phyloP scores from a whole-genome alignment of 2,113 vertebrate species.

The Strix aluco region DNA sequence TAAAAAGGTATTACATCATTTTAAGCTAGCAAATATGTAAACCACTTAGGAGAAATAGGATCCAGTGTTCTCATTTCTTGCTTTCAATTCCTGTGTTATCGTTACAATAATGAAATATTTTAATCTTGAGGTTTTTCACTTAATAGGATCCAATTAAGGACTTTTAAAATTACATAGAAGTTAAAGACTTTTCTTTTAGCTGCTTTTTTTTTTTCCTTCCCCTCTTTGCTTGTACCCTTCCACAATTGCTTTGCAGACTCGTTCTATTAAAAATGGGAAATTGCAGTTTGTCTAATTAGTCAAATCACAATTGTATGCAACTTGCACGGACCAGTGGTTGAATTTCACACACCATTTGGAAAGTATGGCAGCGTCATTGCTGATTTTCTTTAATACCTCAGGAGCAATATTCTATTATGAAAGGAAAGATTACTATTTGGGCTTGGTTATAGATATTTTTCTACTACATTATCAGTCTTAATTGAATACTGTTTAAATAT shows the following conservation, averaged over 20 bases:
- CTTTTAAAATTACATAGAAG: conserved; percentile 45
- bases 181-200: conserved; percentile 24
- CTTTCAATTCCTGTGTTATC: background rate
- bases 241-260: conserved; percentile 9
- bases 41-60: background rate
- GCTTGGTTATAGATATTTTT: background rate
- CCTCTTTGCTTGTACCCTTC: background rate
- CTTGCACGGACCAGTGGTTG: conserved; percentile 47
- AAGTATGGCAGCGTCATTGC: background rate
- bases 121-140: conserved; percentile 45
- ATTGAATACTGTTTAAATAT: conserved; percentile 64
- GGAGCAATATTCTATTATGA: conserved; percentile 53
- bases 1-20: background rate
- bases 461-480: conserved; percentile 62
- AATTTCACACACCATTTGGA: conserved; percentile 77
- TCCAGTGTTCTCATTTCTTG: background rate
- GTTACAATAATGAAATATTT: conserved; percentile 64
- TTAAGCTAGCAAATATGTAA: background rate
- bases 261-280: conserved; percentile 57
- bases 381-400: conserved; percentile 36
- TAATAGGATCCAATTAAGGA: conserved; percentile 66
- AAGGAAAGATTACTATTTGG: conserved; percentile 42
- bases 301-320: conserved; percentile 40
- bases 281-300: conserved; percentile 58
- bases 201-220: background rate